Percentiles rank a stretch among this genome's conserved stretches.
phyloP scores from a whole-genome alignment of 2,888 invertebrate species.

The Atrina japonica region DNA sequence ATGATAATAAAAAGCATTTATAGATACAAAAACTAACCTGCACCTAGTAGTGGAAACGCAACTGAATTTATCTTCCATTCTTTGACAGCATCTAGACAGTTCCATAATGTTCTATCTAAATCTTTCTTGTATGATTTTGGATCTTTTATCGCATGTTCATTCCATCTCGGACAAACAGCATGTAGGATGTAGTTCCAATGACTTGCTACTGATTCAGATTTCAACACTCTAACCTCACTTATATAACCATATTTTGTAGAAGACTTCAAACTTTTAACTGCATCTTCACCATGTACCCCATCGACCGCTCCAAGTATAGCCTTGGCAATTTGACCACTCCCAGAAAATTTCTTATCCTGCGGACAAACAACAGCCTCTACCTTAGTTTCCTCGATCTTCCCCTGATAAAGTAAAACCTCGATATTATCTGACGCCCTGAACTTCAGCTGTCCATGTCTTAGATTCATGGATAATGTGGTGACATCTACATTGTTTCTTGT shows the following conservation, averaged over 20 bases:
- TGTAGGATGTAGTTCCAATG: constrained; percentile 20
- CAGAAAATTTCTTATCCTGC: constrained; percentile 9
- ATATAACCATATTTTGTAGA: no score
- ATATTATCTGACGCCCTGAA: neutral
- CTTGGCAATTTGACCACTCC: constrained; percentile 1
- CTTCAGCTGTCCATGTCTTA: no score
- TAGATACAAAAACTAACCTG: constrained; percentile 7
- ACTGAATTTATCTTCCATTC: neutral
- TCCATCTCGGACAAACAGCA: constrained; percentile 14
- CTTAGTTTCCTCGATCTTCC: neutral
- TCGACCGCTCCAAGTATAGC: constrained; percentile 1
- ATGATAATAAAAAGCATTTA: neutral
- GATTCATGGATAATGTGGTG: no score
- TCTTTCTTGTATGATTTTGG: neutral
- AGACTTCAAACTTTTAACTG: no score
- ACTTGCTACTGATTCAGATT: neutral
- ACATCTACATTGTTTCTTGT: no score
- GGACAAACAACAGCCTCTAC: constrained; percentile 18
- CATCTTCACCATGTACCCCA: no score
- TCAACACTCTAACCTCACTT: neutral
- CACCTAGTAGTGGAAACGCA: constrained; percentile 19
- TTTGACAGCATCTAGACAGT: neutral
- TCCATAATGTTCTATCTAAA: neutral
- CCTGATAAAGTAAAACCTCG: neutral
- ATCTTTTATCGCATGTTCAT: neutral